Evolutionary conservation across 2,888 invertebrate species (phyloP).

Genomic region (Drosophila phalerata): DNA sequence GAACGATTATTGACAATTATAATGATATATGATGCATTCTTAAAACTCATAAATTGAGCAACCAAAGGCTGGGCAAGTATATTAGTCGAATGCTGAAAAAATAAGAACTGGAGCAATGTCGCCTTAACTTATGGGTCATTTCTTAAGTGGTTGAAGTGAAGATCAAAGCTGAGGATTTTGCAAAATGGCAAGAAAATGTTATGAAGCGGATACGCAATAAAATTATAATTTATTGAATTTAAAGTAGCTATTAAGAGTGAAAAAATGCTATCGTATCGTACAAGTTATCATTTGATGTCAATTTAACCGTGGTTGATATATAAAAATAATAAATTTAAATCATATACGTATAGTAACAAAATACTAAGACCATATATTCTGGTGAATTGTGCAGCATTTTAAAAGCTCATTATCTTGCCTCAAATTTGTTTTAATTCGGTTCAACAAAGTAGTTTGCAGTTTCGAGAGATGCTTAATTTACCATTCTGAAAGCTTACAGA

Average conservation of each 20-base stretch:
- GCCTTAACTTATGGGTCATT: slow-evolving; percentile 41
- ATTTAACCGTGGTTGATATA: not conserved
- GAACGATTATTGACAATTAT: slow-evolving; percentile 82
- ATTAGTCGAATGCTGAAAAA: slow-evolving; percentile 37
- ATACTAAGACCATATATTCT: not conserved
- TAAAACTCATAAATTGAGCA: slow-evolving; percentile 74
- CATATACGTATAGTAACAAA: too few species aligned
- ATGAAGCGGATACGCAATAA: slow-evolving; percentile 36
- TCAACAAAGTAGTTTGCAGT: not conserved
- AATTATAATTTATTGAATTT: slow-evolving; percentile 52
- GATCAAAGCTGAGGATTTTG: slow-evolving; percentile 28
- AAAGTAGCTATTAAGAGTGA: slow-evolving; percentile 39
- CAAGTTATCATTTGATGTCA: not conserved
- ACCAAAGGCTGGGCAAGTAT: slow-evolving; percentile 36
- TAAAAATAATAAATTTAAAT: not conserved
- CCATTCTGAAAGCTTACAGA: slow-evolving; percentile 6
- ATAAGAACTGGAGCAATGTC: slow-evolving; percentile 56
- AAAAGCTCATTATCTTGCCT: slow-evolving; percentile 25
- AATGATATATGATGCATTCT: slow-evolving; percentile 80
- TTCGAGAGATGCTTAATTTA: slow-evolving; percentile 31
- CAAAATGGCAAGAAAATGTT: slow-evolving; percentile 27
- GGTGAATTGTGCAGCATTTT: slow-evolving; percentile 7
- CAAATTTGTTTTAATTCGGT: slow-evolving; percentile 16
- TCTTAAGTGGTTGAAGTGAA: slow-evolving; percentile 48
- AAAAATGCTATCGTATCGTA: not conserved